Percentiles rank a stretch among this genome's conserved stretches.
These are phyloP conservation scores for Atta cephalotes DNA, from an alignment of 1,140 invertebrate genomes.

Conservation along the genomic window DNA sequence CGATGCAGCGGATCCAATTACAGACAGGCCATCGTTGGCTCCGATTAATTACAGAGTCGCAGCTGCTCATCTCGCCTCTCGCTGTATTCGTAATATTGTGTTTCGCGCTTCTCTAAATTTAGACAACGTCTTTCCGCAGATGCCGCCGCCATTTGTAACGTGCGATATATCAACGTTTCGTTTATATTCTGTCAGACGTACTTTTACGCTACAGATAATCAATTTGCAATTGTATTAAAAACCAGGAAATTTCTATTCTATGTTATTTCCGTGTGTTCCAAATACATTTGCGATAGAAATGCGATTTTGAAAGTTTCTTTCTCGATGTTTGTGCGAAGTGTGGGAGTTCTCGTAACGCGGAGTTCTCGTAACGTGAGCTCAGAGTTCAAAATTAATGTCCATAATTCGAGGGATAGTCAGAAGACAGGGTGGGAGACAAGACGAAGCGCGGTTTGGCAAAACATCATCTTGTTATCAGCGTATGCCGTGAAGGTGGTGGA, in stretches of 20 bases:
- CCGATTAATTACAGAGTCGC: constrained; percentile 72
- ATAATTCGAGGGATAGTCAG: constrained; percentile 71
- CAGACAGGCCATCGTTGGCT: constrained; percentile 70
- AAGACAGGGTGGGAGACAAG: constrained; percentile 58
- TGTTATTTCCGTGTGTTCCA: not conserved
- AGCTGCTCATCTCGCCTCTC: constrained; percentile 64
- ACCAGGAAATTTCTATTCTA: not conserved
- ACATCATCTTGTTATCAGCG: constrained; percentile 80
- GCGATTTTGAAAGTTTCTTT: not conserved
- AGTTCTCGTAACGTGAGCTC: constrained; percentile 7
- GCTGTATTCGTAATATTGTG: constrained; percentile 66
- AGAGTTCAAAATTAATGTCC: constrained; percentile 77
- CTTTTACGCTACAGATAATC: not conserved
- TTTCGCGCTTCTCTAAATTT: constrained; percentile 72
- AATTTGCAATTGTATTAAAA: constrained; percentile 23
- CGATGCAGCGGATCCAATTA: constrained; percentile 71
- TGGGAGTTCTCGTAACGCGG: not conserved
- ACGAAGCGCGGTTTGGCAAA: constrained; percentile 76
- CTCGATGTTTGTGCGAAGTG: not conserved
- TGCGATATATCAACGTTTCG: not conserved
- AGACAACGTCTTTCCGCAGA: constrained; percentile 54
- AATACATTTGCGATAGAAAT: not conserved
- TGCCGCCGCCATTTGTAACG: constrained; percentile 21
- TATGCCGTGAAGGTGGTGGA: constrained; percentile 78
- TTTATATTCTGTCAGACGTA: not conserved